Conservation (phyloP, 2,797 vertebrate genomes). For the Ceyx erithaca region DNA sequence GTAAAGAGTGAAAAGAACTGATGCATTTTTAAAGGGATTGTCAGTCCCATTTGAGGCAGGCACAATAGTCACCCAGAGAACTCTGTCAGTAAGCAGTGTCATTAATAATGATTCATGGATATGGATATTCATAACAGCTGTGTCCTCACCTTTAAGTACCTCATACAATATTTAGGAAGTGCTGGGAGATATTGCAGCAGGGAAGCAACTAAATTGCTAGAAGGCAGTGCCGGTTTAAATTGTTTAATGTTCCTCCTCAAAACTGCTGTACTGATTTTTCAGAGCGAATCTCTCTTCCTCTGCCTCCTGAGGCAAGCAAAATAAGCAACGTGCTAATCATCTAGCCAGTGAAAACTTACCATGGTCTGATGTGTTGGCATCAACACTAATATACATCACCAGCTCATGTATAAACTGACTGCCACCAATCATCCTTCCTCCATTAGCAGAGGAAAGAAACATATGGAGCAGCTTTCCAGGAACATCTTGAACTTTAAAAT, state of each 20-base stretch:
- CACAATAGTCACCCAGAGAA: constrained; percentile 63
- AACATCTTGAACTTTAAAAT: not conserved
- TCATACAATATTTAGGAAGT: constrained; percentile 80
- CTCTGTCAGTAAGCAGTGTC: constrained; percentile 68
- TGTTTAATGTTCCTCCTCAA: constrained; percentile 66
- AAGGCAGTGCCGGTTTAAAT: constrained; percentile 65
- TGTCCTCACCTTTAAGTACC: constrained; percentile 78
- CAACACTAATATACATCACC: not conserved
- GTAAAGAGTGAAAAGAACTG: constrained; percentile 72
- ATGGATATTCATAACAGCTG: constrained; percentile 77
- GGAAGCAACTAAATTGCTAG: constrained; percentile 76
- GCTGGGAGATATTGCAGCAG: constrained; percentile 72
- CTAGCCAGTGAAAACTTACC: not conserved
- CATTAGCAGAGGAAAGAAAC: not conserved
- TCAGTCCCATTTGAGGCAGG: constrained; percentile 63
- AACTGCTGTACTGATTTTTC: constrained; percentile 46
- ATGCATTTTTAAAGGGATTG: constrained; percentile 78
- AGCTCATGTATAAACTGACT: not conserved
- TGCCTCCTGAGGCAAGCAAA: not conserved
- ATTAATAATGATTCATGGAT: constrained; percentile 79
- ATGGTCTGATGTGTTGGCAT: not conserved
- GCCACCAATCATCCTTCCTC: not conserved
- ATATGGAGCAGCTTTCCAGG: not conserved
- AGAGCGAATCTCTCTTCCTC: constrained; percentile 9
- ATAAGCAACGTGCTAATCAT: constrained; percentile 4